Percentiles rank a stretch among this genome's conserved stretches.
Conservation (phyloP, 2,113 vertebrate genomes). For the Alethe castanea region DNA sequence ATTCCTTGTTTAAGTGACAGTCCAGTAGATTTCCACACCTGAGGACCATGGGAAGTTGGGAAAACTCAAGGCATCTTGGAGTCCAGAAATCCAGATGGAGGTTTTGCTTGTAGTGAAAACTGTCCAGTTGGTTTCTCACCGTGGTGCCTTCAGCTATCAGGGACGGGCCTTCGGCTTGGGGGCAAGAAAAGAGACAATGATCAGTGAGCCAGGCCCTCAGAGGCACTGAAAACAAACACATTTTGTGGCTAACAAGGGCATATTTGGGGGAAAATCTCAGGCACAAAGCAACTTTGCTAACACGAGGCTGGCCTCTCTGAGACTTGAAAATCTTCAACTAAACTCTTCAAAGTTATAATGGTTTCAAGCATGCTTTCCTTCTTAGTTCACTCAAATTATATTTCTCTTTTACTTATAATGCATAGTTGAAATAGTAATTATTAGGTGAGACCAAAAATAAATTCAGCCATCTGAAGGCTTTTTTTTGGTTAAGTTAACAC, state of each 20-base stretch:
- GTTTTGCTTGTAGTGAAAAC: constrained; percentile 77
- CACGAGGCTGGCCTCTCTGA: rapidly evolving
- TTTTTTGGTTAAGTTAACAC: not conserved
- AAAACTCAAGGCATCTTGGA: constrained; percentile 91
- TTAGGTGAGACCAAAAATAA: not conserved
- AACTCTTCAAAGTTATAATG: not conserved
- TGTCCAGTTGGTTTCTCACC: constrained; percentile 78
- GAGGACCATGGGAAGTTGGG: constrained; percentile 93
- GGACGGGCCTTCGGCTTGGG: constrained; percentile 95
- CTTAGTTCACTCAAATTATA: not conserved
- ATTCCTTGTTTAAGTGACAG: constrained; percentile 80
- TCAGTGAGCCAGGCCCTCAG: not conserved
- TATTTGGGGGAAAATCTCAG: not conserved
- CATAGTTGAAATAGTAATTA: not conserved
- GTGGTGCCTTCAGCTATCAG: constrained; percentile 82
- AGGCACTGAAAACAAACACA: not conserved
- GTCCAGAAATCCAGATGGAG: constrained; percentile 84
- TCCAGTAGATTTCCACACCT: constrained; percentile 88
- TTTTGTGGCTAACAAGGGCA: not conserved
- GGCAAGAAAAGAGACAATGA: constrained; percentile 35
- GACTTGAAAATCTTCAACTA: not conserved
- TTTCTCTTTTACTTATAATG: not conserved
- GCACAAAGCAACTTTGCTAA: not conserved
- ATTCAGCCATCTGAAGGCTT: not conserved
- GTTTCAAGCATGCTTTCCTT: not conserved